Conservation (phyloP, 1,140 invertebrate species). For the Drosophila melanica region DNA sequence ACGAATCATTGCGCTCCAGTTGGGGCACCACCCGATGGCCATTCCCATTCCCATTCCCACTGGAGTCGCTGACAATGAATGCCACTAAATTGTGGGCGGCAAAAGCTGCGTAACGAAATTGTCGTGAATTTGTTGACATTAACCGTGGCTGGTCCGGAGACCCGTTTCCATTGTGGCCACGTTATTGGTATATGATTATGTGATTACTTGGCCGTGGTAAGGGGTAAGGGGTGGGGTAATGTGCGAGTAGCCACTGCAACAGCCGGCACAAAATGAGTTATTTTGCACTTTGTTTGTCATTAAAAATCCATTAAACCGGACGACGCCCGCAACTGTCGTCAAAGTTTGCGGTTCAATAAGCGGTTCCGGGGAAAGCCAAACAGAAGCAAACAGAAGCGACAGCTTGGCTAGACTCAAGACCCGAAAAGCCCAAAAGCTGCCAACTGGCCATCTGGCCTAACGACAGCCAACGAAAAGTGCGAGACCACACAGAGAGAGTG, state of each 20-base stretch:
- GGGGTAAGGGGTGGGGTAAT: background rate
- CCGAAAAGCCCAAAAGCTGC: background rate
- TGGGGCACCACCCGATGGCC: background rate
- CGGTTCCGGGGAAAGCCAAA: constrained; percentile 21
- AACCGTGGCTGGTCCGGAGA: constrained; percentile 10
- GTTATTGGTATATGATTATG: constrained; percentile 41
- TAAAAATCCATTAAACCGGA: constrained; percentile 70
- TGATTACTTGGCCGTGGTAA: constrained; percentile 41
- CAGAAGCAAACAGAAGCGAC: constrained; percentile 7
- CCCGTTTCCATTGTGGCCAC: constrained; percentile 12
- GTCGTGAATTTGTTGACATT: constrained; percentile 76
- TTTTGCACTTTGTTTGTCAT: constrained; percentile 73
- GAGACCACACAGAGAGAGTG: constrained; percentile 3
- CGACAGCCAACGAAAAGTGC: constrained; percentile 19
- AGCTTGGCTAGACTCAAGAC: constrained; percentile 13
- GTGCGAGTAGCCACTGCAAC: background rate
- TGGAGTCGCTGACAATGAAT: constrained; percentile 22
- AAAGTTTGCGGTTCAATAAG: constrained; percentile 34
- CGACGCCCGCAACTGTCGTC: constrained; percentile 48
- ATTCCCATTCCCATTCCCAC: background rate
- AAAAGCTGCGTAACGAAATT: constrained; percentile 68
- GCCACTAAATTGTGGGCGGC: constrained; percentile 68
- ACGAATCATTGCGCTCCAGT: constrained; percentile 67
- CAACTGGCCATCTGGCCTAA: constrained; percentile 9
- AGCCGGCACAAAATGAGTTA: constrained; percentile 61